Evolutionary conservation across 1,140 invertebrate species (phyloP).

Genomic region (Meloidogyne exigua): DNA sequence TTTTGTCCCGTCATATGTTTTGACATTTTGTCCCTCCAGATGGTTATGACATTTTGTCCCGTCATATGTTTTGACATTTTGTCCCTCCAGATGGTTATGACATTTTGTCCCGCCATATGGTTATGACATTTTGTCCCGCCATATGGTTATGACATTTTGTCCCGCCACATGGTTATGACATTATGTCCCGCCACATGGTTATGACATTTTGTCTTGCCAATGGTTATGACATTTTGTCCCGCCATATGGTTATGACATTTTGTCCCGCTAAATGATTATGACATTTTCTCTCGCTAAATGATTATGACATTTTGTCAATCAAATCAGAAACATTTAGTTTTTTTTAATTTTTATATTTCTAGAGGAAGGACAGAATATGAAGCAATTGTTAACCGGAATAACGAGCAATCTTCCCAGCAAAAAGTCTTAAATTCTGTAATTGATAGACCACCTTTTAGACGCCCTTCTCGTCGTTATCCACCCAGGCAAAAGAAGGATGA

Average conservation of each 20-base stretch:
- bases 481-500: slow-evolving; percentile 70
- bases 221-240: background rate
- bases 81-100: no score
- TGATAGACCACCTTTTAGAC: slow-evolving; percentile 75
- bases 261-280: background rate
- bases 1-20: slow-evolving; percentile 5
- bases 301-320: no score
- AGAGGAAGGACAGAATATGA: slow-evolving; percentile 62
- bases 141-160: background rate
- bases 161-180: no score
- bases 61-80: no score
- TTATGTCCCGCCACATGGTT: no score
- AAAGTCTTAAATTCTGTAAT: slow-evolving; percentile 19
- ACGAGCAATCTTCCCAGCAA: slow-evolving; percentile 24
- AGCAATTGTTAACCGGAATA: slow-evolving; percentile 45
- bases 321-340: background rate
- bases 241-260: background rate
- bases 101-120: background rate
- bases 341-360: background rate
- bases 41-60: background rate
- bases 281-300: background rate
- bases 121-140: background rate
- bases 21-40: background rate
- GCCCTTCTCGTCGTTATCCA: slow-evolving; percentile 91
- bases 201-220: no score